Percentiles rank a stretch among this genome's conserved stretches.
phyloP scores from a whole-genome alignment of 2,888 invertebrate genomes.

The Papilio protenor region DNA sequence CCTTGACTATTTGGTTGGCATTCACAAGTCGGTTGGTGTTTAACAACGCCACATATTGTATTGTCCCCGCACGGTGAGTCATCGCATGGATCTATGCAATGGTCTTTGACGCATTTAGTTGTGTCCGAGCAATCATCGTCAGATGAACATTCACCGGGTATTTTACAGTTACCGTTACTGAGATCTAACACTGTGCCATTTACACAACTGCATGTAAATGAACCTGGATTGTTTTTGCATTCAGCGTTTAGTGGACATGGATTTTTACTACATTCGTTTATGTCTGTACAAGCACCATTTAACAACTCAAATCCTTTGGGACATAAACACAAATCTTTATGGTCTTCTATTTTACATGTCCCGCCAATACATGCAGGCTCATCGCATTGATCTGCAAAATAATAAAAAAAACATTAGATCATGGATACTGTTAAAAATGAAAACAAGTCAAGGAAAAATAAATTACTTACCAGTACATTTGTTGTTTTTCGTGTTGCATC shows the following conservation, averaged over 20 bases:
- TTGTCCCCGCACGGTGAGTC: conserved; percentile 88
- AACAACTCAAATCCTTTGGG: conserved; percentile 88
- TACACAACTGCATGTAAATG: conserved; percentile 90
- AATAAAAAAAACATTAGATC: conserved; percentile 18
- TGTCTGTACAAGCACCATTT: conserved; percentile 89
- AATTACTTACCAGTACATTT: conserved; percentile 89
- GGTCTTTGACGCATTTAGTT: conserved; percentile 89
- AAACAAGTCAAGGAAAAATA: background rate
- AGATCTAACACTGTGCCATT: conserved; percentile 93
- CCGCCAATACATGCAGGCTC: conserved; percentile 91
- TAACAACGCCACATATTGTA: conserved; percentile 88
- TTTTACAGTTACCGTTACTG: conserved; percentile 88
- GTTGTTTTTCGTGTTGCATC: conserved; percentile 89
- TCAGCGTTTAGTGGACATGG: conserved; percentile 92
- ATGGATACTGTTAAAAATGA: conserved; percentile 24
- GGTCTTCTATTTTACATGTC: conserved; percentile 88
- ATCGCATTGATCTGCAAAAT: conserved; percentile 90
- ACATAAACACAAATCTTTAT: conserved; percentile 90
- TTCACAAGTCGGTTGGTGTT: conserved; percentile 89
- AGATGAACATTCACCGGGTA: conserved; percentile 92
- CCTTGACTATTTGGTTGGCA: conserved; percentile 91
- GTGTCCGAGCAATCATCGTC: conserved; percentile 91
- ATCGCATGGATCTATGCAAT: conserved; percentile 91
- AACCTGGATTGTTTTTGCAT: conserved; percentile 91
- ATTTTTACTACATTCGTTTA: conserved; percentile 90